Evolutionary conservation across 1,140 invertebrate species (phyloP).

Genomic region (Ceratina australensis): DNA sequence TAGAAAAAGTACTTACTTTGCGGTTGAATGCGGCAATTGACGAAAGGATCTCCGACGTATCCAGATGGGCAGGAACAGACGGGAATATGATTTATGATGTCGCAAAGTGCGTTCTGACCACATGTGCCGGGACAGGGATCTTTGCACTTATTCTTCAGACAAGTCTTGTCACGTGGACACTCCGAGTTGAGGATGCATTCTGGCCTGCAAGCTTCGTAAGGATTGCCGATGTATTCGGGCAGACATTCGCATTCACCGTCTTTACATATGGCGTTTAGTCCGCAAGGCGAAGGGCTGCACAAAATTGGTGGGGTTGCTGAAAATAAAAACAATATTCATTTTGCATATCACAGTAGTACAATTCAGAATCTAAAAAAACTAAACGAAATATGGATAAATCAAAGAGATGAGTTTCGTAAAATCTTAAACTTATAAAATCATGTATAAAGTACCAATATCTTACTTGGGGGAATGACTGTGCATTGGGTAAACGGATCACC

Average conservation of each 20-base stretch:
- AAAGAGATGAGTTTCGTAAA: no score
- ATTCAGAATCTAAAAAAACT: not conserved
- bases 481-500: conserved; percentile 90
- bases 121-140: conserved; percentile 91
- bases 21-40: conserved; percentile 81
- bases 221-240: conserved; percentile 88
- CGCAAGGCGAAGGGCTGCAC: conserved; percentile 90
- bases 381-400: no score
- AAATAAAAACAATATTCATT: not conserved
- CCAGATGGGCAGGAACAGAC: conserved; percentile 88
- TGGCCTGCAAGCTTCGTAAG: conserved; percentile 89
- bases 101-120: conserved; percentile 91
- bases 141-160: conserved; percentile 89
- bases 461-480: conserved; percentile 77
- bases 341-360: not conserved
- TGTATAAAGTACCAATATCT: conserved; percentile 46
- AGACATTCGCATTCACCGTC: conserved; percentile 86
- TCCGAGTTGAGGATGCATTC: conserved; percentile 91
- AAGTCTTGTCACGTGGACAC: conserved; percentile 89
- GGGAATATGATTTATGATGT: conserved; percentile 91
- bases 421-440: not conserved
- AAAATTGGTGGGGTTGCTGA: conserved; percentile 67
- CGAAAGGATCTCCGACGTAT: conserved; percentile 90
- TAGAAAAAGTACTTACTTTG: conserved; percentile 41
- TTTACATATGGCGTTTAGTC: conserved; percentile 86